These are phyloP conservation scores for Slavum lentiscoides DNA, from an alignment of 2,888 invertebrate species.

Conservation along the genomic window DNA sequence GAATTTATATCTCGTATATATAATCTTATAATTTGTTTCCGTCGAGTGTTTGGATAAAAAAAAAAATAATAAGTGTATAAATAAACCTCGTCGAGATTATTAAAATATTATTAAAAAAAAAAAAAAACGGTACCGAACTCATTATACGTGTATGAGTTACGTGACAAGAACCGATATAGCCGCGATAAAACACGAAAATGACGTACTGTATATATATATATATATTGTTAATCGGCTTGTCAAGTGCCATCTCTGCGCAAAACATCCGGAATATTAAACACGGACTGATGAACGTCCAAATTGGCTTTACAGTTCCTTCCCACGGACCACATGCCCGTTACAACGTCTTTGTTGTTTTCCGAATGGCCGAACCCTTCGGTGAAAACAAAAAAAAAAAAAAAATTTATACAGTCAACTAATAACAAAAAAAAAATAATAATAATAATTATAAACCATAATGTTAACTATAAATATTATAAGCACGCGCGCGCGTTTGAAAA, in stretches of 20 bases:
- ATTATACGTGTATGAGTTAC: background rate
- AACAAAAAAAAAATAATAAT: too few relatives aligned
- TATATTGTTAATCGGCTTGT: slow-evolving; percentile 16
- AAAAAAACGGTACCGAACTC: background rate
- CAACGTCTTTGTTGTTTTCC: slow-evolving; percentile 16
- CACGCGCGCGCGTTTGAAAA: too few relatives aligned
- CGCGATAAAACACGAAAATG: background rate
- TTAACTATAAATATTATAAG: too few relatives aligned
- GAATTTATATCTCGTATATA: too few relatives aligned
- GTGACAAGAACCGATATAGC: background rate
- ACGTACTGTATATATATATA: background rate
- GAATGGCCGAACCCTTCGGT: slow-evolving; percentile 15
- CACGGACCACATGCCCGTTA: slow-evolving; percentile 36
- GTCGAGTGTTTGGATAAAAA: too few relatives aligned
- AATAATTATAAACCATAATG: too few relatives aligned
- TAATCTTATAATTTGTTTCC: too few relatives aligned
- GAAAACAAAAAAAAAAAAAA: background rate
- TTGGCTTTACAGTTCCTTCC: slow-evolving; percentile 31
- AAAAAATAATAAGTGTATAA: too few relatives aligned
- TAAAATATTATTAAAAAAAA: background rate
- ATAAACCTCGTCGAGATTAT: too few relatives aligned
- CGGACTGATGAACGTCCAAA: slow-evolving; percentile 31
- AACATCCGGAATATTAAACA: slow-evolving; percentile 40
- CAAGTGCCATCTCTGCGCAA: slow-evolving; percentile 10
- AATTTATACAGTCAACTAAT: too few relatives aligned